These are phyloP conservation scores for Acrocephalus scirpaceus DNA, from an alignment of 2,797 vertebrate genomes.

Conservation along the genomic window DNA sequence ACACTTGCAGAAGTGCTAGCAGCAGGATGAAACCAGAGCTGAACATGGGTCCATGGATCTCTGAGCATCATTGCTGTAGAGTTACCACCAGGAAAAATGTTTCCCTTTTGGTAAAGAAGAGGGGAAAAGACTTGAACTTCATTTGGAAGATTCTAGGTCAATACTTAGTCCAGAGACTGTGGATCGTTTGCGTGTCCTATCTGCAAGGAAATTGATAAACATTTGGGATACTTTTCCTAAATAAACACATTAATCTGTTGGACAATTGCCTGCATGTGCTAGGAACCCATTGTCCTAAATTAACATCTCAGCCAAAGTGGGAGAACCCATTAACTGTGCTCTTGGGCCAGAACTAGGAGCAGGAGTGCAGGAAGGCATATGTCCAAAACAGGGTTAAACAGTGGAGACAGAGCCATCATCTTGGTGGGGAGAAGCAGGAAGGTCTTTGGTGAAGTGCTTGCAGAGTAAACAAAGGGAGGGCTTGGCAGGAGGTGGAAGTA, in stretches of 20 bases:
- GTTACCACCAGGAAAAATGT: not conserved
- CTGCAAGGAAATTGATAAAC: not conserved
- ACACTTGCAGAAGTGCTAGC: not conserved
- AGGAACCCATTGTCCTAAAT: not conserved
- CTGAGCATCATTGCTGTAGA: not conserved
- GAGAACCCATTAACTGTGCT: not conserved
- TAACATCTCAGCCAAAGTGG: not conserved
- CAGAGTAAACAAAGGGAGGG: slow-evolving; percentile 58
- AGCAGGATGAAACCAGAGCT: not conserved
- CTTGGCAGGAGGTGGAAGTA: slow-evolving; percentile 10
- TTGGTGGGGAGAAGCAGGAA: slow-evolving; percentile 70
- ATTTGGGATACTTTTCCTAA: not conserved
- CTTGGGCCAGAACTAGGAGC: not conserved
- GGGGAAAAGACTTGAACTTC: not conserved
- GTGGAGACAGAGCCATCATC: not conserved
- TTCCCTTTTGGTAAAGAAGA: not conserved
- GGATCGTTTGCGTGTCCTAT: not conserved
- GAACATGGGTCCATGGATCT: not conserved
- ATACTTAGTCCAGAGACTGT: not conserved
- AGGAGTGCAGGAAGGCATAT: not conserved
- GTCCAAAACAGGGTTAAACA: not conserved
- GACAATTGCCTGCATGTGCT: not conserved
- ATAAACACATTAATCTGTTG: not conserved
- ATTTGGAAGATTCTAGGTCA: not conserved
- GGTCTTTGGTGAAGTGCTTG: slow-evolving; percentile 64